Conservation (phyloP, 2,113 vertebrate genomes). For the Hirundichthys speculiger region DNA sequence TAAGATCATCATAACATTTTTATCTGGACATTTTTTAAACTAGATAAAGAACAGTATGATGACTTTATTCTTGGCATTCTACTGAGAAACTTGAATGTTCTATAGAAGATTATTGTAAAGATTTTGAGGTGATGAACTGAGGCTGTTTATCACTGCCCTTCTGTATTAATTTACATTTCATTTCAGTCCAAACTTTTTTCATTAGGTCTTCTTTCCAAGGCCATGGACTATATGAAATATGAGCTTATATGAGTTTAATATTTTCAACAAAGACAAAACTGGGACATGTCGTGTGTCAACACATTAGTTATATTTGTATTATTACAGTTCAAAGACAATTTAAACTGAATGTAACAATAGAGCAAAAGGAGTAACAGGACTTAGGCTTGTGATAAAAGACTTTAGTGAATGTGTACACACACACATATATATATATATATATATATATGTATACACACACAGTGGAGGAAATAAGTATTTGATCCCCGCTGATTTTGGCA, state of each 20-base stretch:
- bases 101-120: slow-evolving; percentile 5
- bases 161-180: slow-evolving; percentile 24
- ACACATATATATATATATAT: too few relatives aligned
- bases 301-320: slow-evolving; percentile 6
- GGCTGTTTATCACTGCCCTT: not conserved
- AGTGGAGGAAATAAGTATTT: too few relatives aligned
- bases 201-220: not conserved
- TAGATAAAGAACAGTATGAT: slow-evolving; percentile 22
- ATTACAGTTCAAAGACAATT: not conserved
- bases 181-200: slow-evolving; percentile 8
- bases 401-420: too few relatives aligned
- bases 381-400: too few relatives aligned
- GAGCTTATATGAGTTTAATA: too few relatives aligned
- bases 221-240: not conserved
- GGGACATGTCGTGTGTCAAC: not conserved
- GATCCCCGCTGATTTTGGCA: too few relatives aligned
- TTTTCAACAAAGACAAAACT: not conserved
- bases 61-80: slow-evolving; percentile 5
- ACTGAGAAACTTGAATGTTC: not conserved
- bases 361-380: not conserved
- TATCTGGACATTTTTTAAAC: slow-evolving; percentile 35
- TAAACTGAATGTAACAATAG: not conserved
- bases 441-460: too few relatives aligned
- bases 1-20: slow-evolving; percentile 24
- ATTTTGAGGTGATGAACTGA: slow-evolving; percentile 8